These are phyloP conservation scores for Pollimyrus isidori DNA, from an alignment of 2,113 vertebrate species.

Conservation along the genomic window DNA sequence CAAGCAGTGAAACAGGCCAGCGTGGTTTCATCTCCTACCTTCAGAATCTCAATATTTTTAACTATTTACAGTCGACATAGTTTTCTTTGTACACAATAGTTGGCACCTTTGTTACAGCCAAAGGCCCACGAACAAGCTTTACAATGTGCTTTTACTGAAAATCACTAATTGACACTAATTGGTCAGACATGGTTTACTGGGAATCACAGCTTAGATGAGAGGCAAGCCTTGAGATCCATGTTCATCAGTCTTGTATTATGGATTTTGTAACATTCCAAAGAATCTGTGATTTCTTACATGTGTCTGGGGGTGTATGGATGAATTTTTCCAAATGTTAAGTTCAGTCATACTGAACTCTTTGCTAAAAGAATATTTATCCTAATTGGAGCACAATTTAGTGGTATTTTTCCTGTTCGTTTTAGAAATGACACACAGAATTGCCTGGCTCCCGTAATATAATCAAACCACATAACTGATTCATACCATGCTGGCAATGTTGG, in stretches of 20 bases:
- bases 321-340: background rate
- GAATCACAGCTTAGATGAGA: background rate
- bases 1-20: background rate
- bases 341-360: background rate
- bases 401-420: background rate
- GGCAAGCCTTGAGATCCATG: background rate
- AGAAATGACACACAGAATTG: background rate
- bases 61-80: background rate
- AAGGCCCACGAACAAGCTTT: background rate
- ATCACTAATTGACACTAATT: background rate
- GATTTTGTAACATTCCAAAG: background rate
- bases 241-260: background rate
- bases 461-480: background rate
- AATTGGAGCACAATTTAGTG: background rate
- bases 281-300: background rate
- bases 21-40: background rate
- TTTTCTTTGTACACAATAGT: background rate
- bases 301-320: background rate
- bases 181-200: background rate
- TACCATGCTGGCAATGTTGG: background rate
- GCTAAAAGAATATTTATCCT: background rate
- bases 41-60: background rate
- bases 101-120: background rate
- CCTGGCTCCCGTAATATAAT: background rate
- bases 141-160: background rate